Base-by-base conservation (phyloP, 2,888 invertebrate species). In the Atherix ibis region DNA sequence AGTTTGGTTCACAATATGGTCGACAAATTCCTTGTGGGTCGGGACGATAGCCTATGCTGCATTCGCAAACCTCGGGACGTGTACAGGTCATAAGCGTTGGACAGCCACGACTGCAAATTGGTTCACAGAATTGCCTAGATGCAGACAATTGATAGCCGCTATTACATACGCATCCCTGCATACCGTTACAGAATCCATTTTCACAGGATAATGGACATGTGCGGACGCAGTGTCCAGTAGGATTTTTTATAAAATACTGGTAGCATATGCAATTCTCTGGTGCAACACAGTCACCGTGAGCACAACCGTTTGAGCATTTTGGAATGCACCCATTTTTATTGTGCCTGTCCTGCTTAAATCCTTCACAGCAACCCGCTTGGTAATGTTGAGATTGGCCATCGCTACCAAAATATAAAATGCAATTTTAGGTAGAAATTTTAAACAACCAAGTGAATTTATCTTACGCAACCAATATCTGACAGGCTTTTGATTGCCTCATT, bases 121-220 rank as follows among this genome's bases (percentile, higher is more conserved):
- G 76, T 1, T 66, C 46, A 44, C 80, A 80, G 47, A 64, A 73
- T 43, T 66, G 67, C 17, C 70, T 63, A 2, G 68, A 65, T 0
- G 60, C 53, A 41, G 74, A 72, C 35, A 71, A 49, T 18, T 53
- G 63, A 46, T 63, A 74, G 1, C 76, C 73, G 2, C 67, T 62
- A 40, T 73, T 71, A 48, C 82, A 83, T 10, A 71, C 60, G 39
- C 82, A 82, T 30, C 64, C 64, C 1, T 66, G 66, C 18, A 69
- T 64, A 1, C 66, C 59, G 42, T 70, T 63, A 43, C 78, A 78
- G 4, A 66, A 56, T 0, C 73, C 73, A 42, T 78, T 73, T 31
- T 71, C 64, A 44, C 78, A 78, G 22, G 51, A 52, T 38, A 59
- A 29, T 5, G 58, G 58, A 15, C 58, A 58, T 10, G 48, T 46